Evolutionary conservation across 2,888 invertebrate genomes (phyloP).

Genomic region (Bombylius major): DNA sequence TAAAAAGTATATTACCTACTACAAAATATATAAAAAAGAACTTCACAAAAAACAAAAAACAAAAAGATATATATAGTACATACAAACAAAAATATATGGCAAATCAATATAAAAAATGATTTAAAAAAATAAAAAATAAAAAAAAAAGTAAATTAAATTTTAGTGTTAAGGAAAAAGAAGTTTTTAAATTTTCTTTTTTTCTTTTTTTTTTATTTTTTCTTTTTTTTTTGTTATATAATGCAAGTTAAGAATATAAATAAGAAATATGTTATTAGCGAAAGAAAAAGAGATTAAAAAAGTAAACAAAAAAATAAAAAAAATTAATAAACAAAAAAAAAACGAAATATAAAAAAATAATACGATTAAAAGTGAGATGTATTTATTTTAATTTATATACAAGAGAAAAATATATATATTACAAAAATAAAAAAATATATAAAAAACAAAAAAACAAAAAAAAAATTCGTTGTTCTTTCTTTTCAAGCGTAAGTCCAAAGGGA

Average conservation of each 20-base stretch:
- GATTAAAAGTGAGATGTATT: constrained; percentile 20
- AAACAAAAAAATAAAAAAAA: neutral
- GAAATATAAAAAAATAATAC: neutral
- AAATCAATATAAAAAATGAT: too few species aligned
- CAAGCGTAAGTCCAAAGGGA: too few species aligned
- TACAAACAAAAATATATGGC: constrained; percentile 2
- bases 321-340: neutral
- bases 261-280: constrained; percentile 6
- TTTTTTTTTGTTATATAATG: constrained; percentile 1
- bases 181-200: too few species aligned
- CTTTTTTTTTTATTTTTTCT: too few species aligned
- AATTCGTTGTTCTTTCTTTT: too few species aligned
- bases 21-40: too few species aligned
- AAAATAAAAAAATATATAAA: neutral
- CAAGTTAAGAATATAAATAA: constrained; percentile 4
- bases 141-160: neutral
- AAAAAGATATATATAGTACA: neutral
- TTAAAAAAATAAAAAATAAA: neutral
- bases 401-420: constrained; percentile 30
- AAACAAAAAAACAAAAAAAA: too few species aligned
- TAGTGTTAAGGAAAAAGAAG: neutral
- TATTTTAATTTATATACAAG: constrained; percentile 37
- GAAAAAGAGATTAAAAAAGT: neutral
- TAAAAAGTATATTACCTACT: neutral
- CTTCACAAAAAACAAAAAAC: too few species aligned